phyloP scores from a whole-genome alignment of 2,888 invertebrate genomes.

The Pelosia muscerda region DNA sequence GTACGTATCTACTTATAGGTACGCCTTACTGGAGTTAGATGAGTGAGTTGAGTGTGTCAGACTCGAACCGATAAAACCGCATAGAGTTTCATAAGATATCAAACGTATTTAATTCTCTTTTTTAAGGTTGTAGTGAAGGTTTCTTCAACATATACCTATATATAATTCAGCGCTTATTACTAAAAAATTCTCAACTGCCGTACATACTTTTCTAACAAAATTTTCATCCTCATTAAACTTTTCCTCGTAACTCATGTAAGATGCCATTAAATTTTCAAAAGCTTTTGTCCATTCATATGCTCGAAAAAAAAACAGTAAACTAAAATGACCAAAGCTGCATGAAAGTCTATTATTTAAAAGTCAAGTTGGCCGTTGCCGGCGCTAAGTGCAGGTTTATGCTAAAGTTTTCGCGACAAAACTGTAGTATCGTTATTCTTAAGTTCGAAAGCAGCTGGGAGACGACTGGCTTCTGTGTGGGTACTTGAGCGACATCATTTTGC shows the following conservation, averaged over 20 bases:
- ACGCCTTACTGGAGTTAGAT: too few species aligned
- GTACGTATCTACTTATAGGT: too few species aligned
- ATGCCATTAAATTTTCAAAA: conserved; percentile 48
- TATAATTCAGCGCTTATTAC: too few species aligned
- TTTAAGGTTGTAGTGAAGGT: too few species aligned
- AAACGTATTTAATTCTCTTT: too few species aligned
- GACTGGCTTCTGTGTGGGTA: conserved; percentile 38
- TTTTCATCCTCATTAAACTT: conserved; percentile 48
- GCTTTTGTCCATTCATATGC: conserved; percentile 33
- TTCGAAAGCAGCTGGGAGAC: conserved; percentile 61
- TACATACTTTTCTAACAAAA: conserved; percentile 33
- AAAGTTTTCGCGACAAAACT: conserved; percentile 58
- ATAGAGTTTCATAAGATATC: too few species aligned
- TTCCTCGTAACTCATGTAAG: conserved; percentile 22
- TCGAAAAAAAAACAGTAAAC: conserved; percentile 45
- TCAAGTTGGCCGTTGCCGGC: conserved; percentile 45
- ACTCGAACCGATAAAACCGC: too few species aligned
- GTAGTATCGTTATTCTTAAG: conserved; percentile 62
- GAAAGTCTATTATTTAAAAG: conserved; percentile 62
- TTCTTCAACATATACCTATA: too few species aligned
- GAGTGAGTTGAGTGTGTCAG: too few species aligned
- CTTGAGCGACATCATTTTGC: conserved; percentile 44
- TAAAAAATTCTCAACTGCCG: background rate
- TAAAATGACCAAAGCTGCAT: conserved; percentile 52
- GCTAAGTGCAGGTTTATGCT: conserved; percentile 61